Evolutionary conservation across 1,140 invertebrate species (phyloP).

Genomic region (Brachionus manjavacas): DNA sequence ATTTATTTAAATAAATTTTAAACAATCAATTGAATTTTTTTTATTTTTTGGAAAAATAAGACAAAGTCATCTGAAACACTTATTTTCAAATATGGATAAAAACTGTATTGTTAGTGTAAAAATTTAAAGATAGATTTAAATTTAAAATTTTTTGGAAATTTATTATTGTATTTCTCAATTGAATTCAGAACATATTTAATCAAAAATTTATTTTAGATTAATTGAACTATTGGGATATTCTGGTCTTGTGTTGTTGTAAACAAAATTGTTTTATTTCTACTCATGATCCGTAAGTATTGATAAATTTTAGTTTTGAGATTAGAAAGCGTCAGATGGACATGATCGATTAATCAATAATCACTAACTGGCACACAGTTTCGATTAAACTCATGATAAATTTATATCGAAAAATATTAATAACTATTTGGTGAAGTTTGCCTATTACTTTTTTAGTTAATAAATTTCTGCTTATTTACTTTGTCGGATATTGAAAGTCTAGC

Average conservation of each 20-base stretch:
- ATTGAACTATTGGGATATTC: not conserved
- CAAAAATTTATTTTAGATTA: not conserved
- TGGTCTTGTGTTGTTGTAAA: not conserved
- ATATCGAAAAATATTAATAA: constrained; percentile 10
- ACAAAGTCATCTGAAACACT: not conserved
- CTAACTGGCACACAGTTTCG: not conserved
- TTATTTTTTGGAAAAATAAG: not conserved
- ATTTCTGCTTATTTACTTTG: constrained; percentile 6
- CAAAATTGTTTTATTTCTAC: not conserved
- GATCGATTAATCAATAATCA: constrained; percentile 29
- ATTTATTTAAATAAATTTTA: no score
- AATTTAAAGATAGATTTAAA: not conserved
- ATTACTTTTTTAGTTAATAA: not conserved
- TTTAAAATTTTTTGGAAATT: not conserved
- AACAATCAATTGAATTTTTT: no score
- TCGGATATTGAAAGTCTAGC: constrained; percentile 24
- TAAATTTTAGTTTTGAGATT: constrained; percentile 1
- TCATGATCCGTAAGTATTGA: constrained; percentile 1
- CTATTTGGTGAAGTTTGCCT: not conserved
- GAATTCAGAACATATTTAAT: not conserved
- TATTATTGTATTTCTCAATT: not conserved
- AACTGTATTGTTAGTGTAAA: not conserved
- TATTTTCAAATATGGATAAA: no score
- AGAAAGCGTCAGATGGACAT: constrained; percentile 2
- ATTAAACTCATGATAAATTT: constrained; percentile 21